Percentiles rank a stretch among this genome's conserved stretches.
Evolutionary conservation across 2,797 vertebrate genomes (phyloP).

Genomic region (Centroberyx gerrardi): DNA sequence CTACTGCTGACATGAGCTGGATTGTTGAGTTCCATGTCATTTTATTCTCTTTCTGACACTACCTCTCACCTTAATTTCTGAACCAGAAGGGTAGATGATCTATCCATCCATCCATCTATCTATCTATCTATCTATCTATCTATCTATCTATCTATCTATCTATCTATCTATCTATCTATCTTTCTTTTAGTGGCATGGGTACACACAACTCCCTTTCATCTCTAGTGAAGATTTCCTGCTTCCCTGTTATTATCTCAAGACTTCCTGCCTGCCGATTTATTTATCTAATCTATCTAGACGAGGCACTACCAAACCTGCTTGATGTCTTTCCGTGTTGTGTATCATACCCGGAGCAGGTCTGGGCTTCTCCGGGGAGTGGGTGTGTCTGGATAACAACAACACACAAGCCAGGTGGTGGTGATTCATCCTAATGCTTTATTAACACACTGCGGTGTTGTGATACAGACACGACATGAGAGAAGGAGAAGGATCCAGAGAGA

Average conservation of each 20-base stretch:
- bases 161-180: neutral
- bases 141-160: neutral
- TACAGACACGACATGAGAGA: conserved; percentile 34
- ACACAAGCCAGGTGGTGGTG: conserved; percentile 62
- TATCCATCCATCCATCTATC: neutral
- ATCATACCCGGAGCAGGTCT: conserved; percentile 62
- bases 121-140: neutral
- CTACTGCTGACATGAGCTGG: too few species aligned
- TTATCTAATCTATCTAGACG: conserved; percentile 51
- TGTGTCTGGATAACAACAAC: conserved; percentile 59
- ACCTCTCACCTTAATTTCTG: too few species aligned
- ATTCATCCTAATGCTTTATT: conserved; percentile 66
- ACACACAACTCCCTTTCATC: conserved; percentile 8
- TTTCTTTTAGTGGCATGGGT: conserved; percentile 4
- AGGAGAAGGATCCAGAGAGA: neutral
- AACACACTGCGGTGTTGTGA: conserved; percentile 50
- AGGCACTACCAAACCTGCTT: conserved; percentile 28
- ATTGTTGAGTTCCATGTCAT: too few species aligned
- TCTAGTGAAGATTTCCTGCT: conserved; percentile 8
- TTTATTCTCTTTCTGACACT: too few species aligned
- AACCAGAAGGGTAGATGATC: neutral
- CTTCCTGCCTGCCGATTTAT: conserved; percentile 51
- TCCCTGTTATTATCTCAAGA: conserved; percentile 29
- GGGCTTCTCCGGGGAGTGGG: conserved; percentile 66
- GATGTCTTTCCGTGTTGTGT: conserved; percentile 48